phyloP scores from a whole-genome alignment of 2,113 vertebrate species.

The Pyxicephalus adspersus region DNA sequence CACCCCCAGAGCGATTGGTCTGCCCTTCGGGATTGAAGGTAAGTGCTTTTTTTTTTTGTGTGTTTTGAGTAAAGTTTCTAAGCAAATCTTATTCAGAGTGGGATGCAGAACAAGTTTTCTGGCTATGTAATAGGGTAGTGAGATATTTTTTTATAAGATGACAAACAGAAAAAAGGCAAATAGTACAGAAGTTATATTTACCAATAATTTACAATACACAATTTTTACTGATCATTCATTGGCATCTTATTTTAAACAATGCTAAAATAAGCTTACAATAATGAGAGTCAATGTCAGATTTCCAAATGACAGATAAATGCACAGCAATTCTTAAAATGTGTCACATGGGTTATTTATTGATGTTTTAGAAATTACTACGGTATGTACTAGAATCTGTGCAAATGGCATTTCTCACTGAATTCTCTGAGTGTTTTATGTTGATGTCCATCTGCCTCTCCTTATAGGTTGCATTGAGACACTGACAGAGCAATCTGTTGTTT shows the following conservation, averaged over 20 bases:
- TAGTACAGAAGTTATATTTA: too few species aligned
- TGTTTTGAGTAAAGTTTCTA: too few species aligned
- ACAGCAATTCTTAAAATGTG: background rate
- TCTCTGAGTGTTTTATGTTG: constrained; percentile 1
- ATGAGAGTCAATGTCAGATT: too few species aligned
- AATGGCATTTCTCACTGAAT: constrained; percentile 12
- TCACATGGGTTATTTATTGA: background rate
- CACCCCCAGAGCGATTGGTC: too few species aligned
- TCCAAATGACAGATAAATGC: background rate
- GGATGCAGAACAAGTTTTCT: too few species aligned
- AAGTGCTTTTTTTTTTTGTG: too few species aligned
- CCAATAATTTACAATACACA: too few species aligned
- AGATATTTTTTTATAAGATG: too few species aligned
- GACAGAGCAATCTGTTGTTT: constrained; percentile 33
- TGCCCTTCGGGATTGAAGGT: too few species aligned
- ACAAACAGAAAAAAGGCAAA: too few species aligned
- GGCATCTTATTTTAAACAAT: background rate
- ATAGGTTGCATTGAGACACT: constrained; percentile 17
- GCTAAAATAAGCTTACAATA: background rate
- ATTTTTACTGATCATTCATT: background rate
- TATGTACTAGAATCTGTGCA: background rate
- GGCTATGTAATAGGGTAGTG: too few species aligned
- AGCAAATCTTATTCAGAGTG: too few species aligned
- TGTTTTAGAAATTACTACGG: background rate
- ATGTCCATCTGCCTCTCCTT: constrained; percentile 21